phyloP scores from a whole-genome alignment of 2,113 vertebrate genomes.

The Petrocephalus zakoni region DNA sequence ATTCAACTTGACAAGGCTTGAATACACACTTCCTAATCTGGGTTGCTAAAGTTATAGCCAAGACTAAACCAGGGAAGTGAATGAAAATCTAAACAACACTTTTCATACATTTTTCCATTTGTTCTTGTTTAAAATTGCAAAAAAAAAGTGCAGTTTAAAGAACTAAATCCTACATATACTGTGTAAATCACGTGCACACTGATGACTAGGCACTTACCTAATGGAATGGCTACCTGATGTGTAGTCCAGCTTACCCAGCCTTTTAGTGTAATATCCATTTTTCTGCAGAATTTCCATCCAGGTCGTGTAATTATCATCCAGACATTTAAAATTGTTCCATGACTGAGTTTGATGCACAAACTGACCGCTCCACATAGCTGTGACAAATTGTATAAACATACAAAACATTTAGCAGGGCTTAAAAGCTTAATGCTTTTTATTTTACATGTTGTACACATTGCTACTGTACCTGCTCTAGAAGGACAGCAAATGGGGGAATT shows the following conservation, averaged over 20 bases:
- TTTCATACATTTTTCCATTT: background rate
- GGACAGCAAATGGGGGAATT: constrained; percentile 97
- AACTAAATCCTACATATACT: background rate
- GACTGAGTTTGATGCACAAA: constrained; percentile 89
- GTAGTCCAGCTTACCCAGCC: constrained; percentile 86
- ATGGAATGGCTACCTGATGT: constrained; percentile 86
- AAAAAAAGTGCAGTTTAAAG: background rate
- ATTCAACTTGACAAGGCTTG: background rate
- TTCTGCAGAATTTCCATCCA: constrained; percentile 86
- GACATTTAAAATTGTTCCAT: constrained; percentile 97
- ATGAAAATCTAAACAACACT: background rate
- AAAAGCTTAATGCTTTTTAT: background rate
- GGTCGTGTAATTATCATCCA: constrained; percentile 73
- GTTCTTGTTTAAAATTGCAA: background rate
- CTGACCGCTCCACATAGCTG: constrained; percentile 96
- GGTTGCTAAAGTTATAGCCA: background rate
- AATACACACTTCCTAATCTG: background rate
- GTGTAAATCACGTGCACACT: background rate
- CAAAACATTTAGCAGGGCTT: background rate
- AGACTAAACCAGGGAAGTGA: background rate
- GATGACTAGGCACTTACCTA: constrained; percentile 63
- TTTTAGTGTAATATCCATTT: constrained; percentile 73
- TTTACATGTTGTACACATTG: background rate
- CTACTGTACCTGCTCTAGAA: constrained; percentile 78
- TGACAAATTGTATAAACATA: background rate